Evolutionary conservation across 2,113 vertebrate species (phyloP).

Genomic region (Ovibos moschatus): DNA sequence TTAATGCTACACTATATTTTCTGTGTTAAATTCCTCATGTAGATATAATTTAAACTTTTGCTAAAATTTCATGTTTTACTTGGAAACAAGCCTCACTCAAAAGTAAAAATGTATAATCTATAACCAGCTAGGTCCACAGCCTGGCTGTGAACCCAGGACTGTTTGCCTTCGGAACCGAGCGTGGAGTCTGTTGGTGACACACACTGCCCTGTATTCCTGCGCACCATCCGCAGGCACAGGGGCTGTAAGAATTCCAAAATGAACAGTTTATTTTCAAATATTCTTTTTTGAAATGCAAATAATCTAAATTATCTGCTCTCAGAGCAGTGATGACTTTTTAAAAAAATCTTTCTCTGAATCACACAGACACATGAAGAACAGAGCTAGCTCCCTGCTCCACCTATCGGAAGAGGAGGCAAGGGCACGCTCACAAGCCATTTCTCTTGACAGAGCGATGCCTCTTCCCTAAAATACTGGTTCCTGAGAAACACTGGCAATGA

Average conservation of each 20-base stretch:
- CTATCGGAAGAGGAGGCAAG: slow-evolving; percentile 31
- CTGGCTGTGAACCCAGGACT: not conserved
- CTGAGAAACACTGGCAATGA: not conserved
- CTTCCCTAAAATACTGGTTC: not conserved
- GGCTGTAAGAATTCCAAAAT: not conserved
- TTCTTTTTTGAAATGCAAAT: not conserved
- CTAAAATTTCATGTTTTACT: not conserved
- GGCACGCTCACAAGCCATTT: fast-evolving
- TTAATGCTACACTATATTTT: not conserved
- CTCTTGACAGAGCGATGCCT: not conserved
- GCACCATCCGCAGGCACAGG: not conserved
- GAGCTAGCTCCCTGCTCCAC: slow-evolving; percentile 43
- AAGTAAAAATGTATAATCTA: not conserved
- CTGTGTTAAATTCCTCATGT: not conserved
- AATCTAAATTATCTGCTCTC: not conserved
- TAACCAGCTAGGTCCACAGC: not conserved
- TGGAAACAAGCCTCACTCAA: not conserved
- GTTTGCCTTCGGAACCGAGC: not conserved
- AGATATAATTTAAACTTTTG: not conserved
- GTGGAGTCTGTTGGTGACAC: not conserved
- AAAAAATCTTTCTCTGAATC: not conserved
- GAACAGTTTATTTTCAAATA: not conserved
- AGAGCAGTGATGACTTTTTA: not conserved
- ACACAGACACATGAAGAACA: not conserved
- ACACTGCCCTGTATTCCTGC: fast-evolving